Base-by-base conservation (phyloP, 2,888 invertebrate genomes). In the Lobophora halterata region DNA sequence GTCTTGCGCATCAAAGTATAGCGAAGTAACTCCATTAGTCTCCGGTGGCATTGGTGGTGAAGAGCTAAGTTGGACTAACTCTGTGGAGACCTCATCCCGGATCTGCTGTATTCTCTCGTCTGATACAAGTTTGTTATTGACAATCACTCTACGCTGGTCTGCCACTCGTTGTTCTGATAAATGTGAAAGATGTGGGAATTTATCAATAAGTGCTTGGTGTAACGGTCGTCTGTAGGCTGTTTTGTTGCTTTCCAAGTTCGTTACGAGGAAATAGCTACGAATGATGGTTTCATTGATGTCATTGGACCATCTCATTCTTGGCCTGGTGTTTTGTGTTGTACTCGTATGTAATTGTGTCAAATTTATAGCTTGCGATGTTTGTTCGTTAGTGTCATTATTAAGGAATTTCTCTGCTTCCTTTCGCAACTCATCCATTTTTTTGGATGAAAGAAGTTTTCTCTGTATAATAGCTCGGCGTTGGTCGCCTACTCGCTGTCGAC, bases 401-500 rank as follows among this genome's bases (percentile, higher is more conserved):
- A 30, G 5, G 3, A 8, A 14, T 5, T 9, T 3, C 17, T 28
- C 27, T 10, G 5, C 17, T 28, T 30, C n/a, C 3, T 7, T 18
- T 28, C 6, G 9, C 1, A 3, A 2, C 6, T 17, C 17, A 5
- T 3, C n/a, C 1, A 10, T 5, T n/a, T 11, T 2, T 3, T 3
- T 12, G 3, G 7, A 1, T 3, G 10, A n/a, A 6, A 28, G 10
- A 10, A 28, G 7, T 2, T 31, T 35, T 10, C 19, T 36, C 2
- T 36, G 23, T 6, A 21, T 10, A 5, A 23, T 12, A 4, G 42
- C 23, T 4, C 42, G 5, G 2, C 42, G 31, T 16, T 42, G 41
- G n/a, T 42, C 41, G 3, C 40, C 35, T 17, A 41, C 12, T 21
- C 35, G 20, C 10, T 41, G 41, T 23, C 20, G 30, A 3, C 30